Evolutionary conservation across 2,113 vertebrate genomes (phyloP), one percentile per base, ranked within the genome.

Genomic region (Sardina pilchardus): DNA sequence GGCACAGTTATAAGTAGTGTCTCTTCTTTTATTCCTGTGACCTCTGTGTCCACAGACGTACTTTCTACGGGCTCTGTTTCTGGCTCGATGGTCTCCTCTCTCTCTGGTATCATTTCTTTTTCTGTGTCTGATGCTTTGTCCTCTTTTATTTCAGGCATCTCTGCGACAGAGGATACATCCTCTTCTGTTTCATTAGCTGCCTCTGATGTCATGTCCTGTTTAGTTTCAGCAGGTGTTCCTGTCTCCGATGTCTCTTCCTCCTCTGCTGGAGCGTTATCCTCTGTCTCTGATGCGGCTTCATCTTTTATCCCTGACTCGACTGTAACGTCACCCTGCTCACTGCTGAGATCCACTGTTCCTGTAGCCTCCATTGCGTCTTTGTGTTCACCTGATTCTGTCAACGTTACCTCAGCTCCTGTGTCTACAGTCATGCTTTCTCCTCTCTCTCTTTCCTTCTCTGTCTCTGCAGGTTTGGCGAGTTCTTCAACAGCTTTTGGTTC

Each of bases 341-440:
- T n/a, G 21, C 17, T 67, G 6, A 71, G 63, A 71, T 8, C 26
- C n/a, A 81, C 12, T 12, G 50, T 6, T 82, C 78, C 81, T 75
- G 81, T 81, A 87, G 86, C 86, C 67, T 84, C 56, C 17, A 81
- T 82, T 82, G 1, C 63, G 43, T 83, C 80, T 78, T 81, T 56
- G 8, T 39, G 34, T 42, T 59, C 39, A 24, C 84, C 30, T 43
- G 59, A 43, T 10, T 82, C 78, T 16, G 36, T 44, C 12, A 83
- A 42, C 59, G 39, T 56, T 63, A 19, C 21, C 14, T 85, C 75
- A 21, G 17, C 84, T 50, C 67, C 85, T 19, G 90, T 87, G 83
- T 85, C 82, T 16, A 43, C 34, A 30, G 36, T 16, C 30, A 4
- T 16, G 16, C 4, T 78, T 36, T 17, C 71, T 1, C 39, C 71